Conservation (phyloP, 1,140 invertebrate species). For the Solen grandis region DNA sequence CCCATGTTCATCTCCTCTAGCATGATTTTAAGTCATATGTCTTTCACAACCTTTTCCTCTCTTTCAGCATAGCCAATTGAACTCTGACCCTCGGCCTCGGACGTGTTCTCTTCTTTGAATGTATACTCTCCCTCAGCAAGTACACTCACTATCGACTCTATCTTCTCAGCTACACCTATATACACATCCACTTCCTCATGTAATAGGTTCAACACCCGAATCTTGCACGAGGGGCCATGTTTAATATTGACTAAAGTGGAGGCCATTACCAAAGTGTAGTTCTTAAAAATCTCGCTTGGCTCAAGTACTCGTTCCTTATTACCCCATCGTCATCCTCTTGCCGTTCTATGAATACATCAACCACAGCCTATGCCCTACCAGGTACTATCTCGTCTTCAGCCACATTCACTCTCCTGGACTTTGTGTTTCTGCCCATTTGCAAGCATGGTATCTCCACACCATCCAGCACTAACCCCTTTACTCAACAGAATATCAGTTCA, state of each 20-base stretch:
- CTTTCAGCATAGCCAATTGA: not conserved
- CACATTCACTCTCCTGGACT: conserved; percentile 13
- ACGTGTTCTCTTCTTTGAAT: not conserved
- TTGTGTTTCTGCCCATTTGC: not conserved
- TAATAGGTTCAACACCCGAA: conserved; percentile 3
- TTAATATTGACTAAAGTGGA: conserved; percentile 3
- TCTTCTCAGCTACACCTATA: not conserved
- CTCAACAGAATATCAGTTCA: conserved; percentile 23
- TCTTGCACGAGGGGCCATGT: not conserved
- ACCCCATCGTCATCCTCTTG: not conserved
- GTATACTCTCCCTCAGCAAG: not conserved
- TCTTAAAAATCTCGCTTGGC: not conserved
- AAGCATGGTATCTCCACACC: conserved; percentile 16
- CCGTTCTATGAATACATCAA: conserved; percentile 7
- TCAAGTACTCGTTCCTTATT: not conserved
- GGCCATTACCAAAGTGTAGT: not conserved
- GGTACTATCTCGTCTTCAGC: conserved; percentile 3
- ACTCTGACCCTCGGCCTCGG: not conserved
- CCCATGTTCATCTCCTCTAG: not conserved
- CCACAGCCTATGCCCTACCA: not conserved
- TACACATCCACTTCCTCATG: not conserved
- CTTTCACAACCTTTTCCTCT: not conserved
- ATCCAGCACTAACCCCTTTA: not conserved
- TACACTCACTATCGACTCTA: conserved; percentile 18
- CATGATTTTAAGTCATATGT: not conserved